Evolutionary conservation across 1,140 invertebrate species (phyloP).

Genomic region (Meloidogyne hapla): DNA sequence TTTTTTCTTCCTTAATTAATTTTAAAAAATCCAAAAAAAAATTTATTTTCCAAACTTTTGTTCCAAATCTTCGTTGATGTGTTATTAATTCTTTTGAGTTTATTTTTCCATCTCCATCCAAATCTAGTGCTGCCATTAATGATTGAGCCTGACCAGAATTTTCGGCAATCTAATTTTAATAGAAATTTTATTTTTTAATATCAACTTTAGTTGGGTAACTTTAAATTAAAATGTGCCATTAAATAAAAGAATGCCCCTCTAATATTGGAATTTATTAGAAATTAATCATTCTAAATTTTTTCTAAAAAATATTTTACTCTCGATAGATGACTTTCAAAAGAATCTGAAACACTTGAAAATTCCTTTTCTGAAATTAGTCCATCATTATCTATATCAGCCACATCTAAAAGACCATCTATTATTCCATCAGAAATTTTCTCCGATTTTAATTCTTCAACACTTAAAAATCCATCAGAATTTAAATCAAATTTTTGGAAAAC

Average conservation of each 20-base stretch:
- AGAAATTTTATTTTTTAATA: neutral
- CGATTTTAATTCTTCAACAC: conserved; percentile 17
- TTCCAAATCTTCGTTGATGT: conserved; percentile 14
- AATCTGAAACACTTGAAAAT: conserved; percentile 3
- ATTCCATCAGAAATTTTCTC: conserved; percentile 7
- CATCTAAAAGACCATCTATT: conserved; percentile 21
- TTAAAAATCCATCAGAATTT: conserved; percentile 28
- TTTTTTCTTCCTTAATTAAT: neutral
- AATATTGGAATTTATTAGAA: too few relatives aligned
- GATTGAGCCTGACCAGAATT: conserved; percentile 27
- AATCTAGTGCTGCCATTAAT: conserved; percentile 27
- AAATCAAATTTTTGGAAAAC: conserved; percentile 38
- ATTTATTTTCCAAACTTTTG: neutral
- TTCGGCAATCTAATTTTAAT: conserved; percentile 20
- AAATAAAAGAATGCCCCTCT: too few relatives aligned
- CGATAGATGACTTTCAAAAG: conserved; percentile 17
- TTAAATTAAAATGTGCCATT: too few relatives aligned
- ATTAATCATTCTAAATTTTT: neutral
- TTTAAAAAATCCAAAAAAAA: neutral
- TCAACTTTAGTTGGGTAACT: too few relatives aligned
- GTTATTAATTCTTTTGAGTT: conserved; percentile 12
- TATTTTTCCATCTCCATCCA: conserved; percentile 20
- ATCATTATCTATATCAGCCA: conserved; percentile 28
- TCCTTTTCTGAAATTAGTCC: conserved; percentile 18
- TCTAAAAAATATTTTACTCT: neutral